Evolutionary conservation across 2,113 vertebrate species (phyloP).

Genomic region (Paratilapia polleni): DNA sequence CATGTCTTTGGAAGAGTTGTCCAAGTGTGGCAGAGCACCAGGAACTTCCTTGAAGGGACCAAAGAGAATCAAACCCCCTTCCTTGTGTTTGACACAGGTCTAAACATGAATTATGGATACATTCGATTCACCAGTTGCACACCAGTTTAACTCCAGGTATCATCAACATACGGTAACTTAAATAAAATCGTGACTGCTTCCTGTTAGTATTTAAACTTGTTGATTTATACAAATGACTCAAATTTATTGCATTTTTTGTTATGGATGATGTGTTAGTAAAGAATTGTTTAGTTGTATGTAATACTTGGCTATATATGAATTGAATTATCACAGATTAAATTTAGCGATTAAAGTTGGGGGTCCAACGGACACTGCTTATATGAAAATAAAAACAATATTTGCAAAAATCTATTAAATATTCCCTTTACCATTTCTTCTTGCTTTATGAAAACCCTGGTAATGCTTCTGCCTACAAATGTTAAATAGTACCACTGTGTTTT

Average conservation of each 20-base stretch:
- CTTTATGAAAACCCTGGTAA: neutral
- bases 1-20: slow-evolving; percentile 47
- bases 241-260: neutral
- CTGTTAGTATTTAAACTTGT: too few relatives aligned
- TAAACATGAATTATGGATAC: neutral
- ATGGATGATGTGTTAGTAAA: neutral
- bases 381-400: neutral
- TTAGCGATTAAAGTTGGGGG: neutral
- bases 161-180: neutral
- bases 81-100: neutral
- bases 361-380: neutral
- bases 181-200: neutral
- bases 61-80: slow-evolving; percentile 1
- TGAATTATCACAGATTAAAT: neutral
- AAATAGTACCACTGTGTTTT: too few relatives aligned
- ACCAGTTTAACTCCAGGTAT: slow-evolving; percentile 1
- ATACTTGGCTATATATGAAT: neutral
- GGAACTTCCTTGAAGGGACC: slow-evolving; percentile 28
- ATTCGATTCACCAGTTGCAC: neutral
- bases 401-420: neutral
- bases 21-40: slow-evolving; percentile 26
- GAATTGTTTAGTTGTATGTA: neutral
- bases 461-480: too few relatives aligned
- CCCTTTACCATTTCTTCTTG: neutral
- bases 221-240: too few relatives aligned